Evolutionary conservation across 2,888 invertebrate genomes (phyloP).

Genomic region (Mycalesis mineus): DNA sequence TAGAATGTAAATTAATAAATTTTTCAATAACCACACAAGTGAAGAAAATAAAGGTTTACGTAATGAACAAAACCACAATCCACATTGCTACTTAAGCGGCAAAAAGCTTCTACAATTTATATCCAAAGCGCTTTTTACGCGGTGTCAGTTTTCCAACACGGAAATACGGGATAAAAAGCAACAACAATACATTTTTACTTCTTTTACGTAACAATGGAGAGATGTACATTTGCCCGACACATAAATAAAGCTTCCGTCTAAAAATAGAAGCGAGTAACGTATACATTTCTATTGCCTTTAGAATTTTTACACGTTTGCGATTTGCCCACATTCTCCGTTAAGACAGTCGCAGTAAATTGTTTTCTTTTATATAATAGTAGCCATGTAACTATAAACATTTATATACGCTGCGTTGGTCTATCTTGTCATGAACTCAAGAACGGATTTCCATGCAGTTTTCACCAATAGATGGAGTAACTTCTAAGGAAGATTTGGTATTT

Average conservation of each 20-base stretch:
- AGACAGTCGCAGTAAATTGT: too few species aligned
- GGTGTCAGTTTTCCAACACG: conserved; percentile 7
- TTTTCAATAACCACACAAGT: neutral
- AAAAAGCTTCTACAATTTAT: conserved; percentile 9
- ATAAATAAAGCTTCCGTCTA: conserved; percentile 6
- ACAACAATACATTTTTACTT: neutral
- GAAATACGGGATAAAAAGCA: neutral
- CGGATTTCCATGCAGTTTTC: too few species aligned
- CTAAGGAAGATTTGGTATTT: too few species aligned
- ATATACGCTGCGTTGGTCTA: too few species aligned
- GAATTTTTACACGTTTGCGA: neutral
- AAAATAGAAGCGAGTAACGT: conserved; percentile 2
- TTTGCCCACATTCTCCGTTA: neutral
- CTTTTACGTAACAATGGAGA: conserved; percentile 3
- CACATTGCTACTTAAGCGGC: conserved; percentile 3
- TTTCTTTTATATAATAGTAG: too few species aligned
- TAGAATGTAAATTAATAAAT: too few species aligned
- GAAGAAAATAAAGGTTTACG: neutral
- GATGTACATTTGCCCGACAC: conserved; percentile 1
- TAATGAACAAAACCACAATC: neutral
- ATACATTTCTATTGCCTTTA: neutral
- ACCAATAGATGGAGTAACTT: too few species aligned
- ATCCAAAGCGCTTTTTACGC: conserved; percentile 1
- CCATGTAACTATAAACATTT: too few species aligned
- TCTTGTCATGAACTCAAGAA: too few species aligned